These are phyloP conservation scores for Aleiodes sp. DNA, from an alignment of 1,140 invertebrate genomes.

Conservation along the genomic window DNA sequence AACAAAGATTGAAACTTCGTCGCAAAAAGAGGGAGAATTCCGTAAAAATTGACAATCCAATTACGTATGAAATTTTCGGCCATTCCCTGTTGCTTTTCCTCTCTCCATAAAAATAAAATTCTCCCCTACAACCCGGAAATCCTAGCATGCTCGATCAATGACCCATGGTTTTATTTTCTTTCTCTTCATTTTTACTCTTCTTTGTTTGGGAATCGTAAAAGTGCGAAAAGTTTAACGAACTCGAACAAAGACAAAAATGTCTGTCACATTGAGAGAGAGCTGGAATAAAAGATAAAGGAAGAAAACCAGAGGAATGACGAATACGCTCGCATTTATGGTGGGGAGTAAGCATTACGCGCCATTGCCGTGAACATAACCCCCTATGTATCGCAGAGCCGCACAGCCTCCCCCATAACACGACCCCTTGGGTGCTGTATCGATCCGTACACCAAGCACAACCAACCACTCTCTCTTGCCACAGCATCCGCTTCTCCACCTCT, in stretches of 20 bases:
- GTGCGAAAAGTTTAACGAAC: conserved; percentile 31
- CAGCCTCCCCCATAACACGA: conserved; percentile 42
- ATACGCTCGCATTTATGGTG: conserved; percentile 28
- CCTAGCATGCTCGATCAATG: conserved; percentile 11
- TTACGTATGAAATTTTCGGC: too few relatives aligned
- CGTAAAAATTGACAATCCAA: too few relatives aligned
- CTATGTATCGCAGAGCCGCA: conserved; percentile 37
- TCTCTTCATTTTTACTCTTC: neutral
- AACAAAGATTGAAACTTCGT: too few relatives aligned
- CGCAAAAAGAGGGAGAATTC: too few relatives aligned
- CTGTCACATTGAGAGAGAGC: neutral
- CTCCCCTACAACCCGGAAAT: too few relatives aligned
- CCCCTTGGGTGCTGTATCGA: conserved; percentile 42
- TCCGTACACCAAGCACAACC: conserved; percentile 28
- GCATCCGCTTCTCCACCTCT: neutral
- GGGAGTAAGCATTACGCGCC: conserved; percentile 28
- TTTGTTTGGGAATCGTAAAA: conserved; percentile 6
- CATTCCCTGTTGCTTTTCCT: too few relatives aligned
- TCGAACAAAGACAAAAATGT: conserved; percentile 15
- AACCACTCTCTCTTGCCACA: conserved; percentile 23
- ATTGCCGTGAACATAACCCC: conserved; percentile 28
- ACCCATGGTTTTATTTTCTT: too few relatives aligned
- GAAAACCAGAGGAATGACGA: conserved; percentile 37
- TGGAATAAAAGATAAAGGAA: neutral
- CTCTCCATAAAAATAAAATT: too few relatives aligned